Evolutionary conservation across 2,888 invertebrate species (phyloP).

Genomic region (Philopedon plagiatum): DNA sequence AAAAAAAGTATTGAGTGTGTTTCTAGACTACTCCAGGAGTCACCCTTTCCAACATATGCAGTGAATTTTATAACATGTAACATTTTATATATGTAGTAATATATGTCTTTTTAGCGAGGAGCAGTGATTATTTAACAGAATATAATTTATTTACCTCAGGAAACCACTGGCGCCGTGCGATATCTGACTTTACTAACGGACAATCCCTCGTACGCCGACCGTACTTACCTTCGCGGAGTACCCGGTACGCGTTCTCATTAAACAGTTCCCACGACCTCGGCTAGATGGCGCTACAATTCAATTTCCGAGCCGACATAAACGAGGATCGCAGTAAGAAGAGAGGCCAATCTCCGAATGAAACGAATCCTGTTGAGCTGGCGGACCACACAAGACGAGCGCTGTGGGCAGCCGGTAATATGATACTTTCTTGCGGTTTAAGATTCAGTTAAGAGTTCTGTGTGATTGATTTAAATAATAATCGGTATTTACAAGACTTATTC

Average conservation of each 20-base stretch:
- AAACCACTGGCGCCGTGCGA: no score
- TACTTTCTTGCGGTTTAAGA: slow-evolving; percentile 50
- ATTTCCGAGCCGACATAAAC: slow-evolving; percentile 24
- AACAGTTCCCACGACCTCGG: slow-evolving; percentile 25
- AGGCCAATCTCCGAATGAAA: slow-evolving; percentile 35
- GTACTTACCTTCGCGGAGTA: slow-evolving; percentile 1
- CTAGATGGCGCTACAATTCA: slow-evolving; percentile 46
- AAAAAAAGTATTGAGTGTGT: no score
- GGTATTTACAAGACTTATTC: slow-evolving; percentile 35
- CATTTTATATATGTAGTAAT: no score
- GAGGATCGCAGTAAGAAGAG: slow-evolving; percentile 22
- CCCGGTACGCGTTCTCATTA: slow-evolving; percentile 29
- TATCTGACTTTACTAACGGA: not conserved
- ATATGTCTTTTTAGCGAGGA: no score
- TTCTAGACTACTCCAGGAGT: no score
- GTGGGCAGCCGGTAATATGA: slow-evolving; percentile 49
- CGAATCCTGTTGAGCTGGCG: slow-evolving; percentile 45
- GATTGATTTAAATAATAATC: slow-evolving; percentile 51
- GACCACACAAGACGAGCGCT: slow-evolving; percentile 57
- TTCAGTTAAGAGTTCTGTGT: slow-evolving; percentile 45
- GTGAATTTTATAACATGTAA: no score
- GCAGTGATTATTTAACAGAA: no score
- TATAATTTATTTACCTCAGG: no score
- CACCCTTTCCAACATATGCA: no score
- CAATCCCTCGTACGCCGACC: not conserved